A percentile compares a stretch with the other conserved stretches of the same genome.
Conservation (phyloP, 2,113 vertebrate genomes). For the Anthoscopus minutus region DNA sequence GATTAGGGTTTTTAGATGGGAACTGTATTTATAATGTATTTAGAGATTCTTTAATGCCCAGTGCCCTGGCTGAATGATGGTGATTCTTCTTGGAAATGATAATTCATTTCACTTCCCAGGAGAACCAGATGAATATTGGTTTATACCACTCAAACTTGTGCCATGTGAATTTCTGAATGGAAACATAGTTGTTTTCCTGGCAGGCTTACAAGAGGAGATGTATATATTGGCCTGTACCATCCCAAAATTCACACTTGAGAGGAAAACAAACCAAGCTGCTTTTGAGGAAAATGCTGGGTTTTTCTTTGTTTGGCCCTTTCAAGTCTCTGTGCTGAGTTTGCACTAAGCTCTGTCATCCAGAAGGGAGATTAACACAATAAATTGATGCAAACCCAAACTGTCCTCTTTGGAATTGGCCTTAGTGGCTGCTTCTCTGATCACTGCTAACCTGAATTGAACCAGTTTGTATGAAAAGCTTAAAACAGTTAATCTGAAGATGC, state of each 20-base stretch:
- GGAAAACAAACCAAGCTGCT: neutral
- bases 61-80: neutral
- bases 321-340: neutral
- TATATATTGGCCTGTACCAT: neutral
- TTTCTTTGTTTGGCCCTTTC: neutral
- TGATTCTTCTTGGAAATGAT: neutral
- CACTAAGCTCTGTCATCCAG: neutral
- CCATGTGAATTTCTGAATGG: neutral
- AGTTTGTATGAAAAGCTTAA: neutral
- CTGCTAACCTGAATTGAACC: neutral
- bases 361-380: neutral
- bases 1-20: neutral
- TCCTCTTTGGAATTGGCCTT: neutral
- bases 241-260: neutral
- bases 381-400: neutral
- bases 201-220: neutral
- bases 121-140: neutral
- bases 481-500: neutral
- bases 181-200: neutral
- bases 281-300: neutral
- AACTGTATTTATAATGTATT: neutral
- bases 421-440: neutral
- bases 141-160: fast-evolving
- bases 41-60: neutral
- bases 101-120: neutral